These are phyloP conservation scores for Pollenia angustigena DNA, from an alignment of 2,888 invertebrate genomes.

Conservation along the genomic window DNA sequence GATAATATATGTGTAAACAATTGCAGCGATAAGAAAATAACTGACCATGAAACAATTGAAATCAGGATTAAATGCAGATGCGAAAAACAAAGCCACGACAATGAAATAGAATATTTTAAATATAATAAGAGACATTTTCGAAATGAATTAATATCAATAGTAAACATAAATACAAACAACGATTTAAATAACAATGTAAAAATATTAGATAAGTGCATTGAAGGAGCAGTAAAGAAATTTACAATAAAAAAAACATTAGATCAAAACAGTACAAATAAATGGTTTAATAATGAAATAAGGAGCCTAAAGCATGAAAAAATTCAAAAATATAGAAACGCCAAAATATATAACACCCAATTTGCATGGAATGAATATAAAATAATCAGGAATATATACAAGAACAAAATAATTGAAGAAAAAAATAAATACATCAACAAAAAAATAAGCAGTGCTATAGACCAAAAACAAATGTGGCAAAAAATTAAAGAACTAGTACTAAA, in stretches of 20 bases:
- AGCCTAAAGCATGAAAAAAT: background rate
- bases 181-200: background rate
- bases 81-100: background rate
- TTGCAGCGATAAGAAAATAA: background rate
- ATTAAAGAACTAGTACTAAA: background rate
- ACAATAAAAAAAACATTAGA: background rate
- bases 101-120: background rate
- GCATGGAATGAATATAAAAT: background rate
- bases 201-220: background rate
- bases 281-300: background rate
- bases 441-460: background rate
- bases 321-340: background rate
- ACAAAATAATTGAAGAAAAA: background rate
- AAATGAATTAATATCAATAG: background rate
- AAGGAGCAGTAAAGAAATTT: background rate
- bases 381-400: background rate
- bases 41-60: background rate
- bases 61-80: background rate
- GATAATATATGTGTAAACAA: background rate
- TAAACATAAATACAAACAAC: background rate
- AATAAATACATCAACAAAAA: background rate
- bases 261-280: background rate
- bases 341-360: background rate
- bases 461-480: background rate
- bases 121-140: background rate